Evolutionary conservation across 2,113 vertebrate species (phyloP).

Genomic region (Spea bombifrons): DNA sequence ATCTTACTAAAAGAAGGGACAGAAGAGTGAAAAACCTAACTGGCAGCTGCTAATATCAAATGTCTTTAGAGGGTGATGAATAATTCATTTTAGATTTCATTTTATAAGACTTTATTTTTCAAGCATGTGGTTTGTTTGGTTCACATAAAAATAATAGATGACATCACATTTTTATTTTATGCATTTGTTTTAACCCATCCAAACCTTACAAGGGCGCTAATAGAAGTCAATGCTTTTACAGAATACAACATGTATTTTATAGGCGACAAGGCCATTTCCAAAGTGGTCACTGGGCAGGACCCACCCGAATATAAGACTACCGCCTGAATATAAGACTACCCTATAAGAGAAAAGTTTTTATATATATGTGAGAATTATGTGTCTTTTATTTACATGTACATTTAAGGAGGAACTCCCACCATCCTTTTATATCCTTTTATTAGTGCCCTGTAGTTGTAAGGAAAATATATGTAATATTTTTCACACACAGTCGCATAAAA

Average conservation of each 20-base stretch:
- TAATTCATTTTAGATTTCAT: constrained; percentile 11
- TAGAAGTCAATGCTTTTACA: not conserved
- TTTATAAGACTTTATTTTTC: not conserved
- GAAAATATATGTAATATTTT: too few species aligned
- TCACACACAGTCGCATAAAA: too few species aligned
- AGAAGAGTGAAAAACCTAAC: constrained; percentile 1
- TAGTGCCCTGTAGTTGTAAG: too few species aligned
- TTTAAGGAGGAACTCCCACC: too few species aligned
- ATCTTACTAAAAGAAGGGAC: constrained; percentile 12
- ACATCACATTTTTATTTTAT: not conserved
- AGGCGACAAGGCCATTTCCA: not conserved
- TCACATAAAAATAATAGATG: not conserved
- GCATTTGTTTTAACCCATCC: not conserved
- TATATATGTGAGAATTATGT: too few species aligned
- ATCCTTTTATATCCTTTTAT: too few species aligned
- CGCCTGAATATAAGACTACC: too few species aligned
- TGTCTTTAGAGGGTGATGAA: constrained; percentile 1
- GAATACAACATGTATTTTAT: not conserved
- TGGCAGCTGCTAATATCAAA: not conserved
- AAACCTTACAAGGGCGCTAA: not conserved
- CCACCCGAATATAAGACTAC: too few species aligned
- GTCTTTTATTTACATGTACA: too few species aligned
- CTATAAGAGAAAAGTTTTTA: too few species aligned
- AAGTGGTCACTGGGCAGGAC: too few species aligned
- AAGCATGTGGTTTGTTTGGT: not conserved